phyloP scores from a whole-genome alignment of 2,797 vertebrate genomes.

The Anguilla anguilla region DNA sequence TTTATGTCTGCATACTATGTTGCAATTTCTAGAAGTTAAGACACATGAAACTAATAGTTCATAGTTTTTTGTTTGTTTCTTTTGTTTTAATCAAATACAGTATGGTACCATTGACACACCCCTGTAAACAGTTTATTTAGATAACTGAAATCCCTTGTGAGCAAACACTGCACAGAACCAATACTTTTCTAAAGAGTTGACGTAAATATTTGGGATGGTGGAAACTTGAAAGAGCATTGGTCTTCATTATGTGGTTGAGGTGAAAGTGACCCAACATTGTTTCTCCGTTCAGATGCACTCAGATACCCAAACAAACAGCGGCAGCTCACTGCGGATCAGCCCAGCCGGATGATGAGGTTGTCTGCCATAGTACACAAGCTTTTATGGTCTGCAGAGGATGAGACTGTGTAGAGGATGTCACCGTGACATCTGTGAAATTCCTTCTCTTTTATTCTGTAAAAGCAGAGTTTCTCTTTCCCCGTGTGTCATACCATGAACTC shows the following conservation, averaged over 20 bases:
- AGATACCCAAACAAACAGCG: not conserved
- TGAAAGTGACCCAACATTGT: not conserved
- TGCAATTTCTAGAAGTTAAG: not conserved
- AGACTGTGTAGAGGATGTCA: too few relatives aligned
- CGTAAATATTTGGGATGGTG: not conserved
- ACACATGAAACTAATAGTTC: not conserved
- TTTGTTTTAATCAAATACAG: not conserved
- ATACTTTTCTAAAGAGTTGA: not conserved
- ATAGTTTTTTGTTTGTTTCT: not conserved
- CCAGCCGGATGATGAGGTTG: not conserved
- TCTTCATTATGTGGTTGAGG: not conserved
- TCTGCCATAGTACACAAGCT: not conserved
- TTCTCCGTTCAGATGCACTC: not conserved
- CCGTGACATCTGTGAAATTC: not conserved
- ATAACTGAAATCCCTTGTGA: not conserved
- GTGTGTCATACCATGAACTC: not conserved
- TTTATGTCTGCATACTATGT: not conserved
- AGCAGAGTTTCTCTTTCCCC: not conserved
- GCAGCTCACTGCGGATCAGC: not conserved
- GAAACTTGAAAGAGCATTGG: not conserved
- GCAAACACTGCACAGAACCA: not conserved
- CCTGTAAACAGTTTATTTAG: not conserved
- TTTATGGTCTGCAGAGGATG: not conserved
- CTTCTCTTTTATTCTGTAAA: not conserved
- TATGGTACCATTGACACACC: not conserved